Base-by-base conservation (phyloP, 2,797 vertebrate species). In the Semaprochilodus insignis region DNA sequence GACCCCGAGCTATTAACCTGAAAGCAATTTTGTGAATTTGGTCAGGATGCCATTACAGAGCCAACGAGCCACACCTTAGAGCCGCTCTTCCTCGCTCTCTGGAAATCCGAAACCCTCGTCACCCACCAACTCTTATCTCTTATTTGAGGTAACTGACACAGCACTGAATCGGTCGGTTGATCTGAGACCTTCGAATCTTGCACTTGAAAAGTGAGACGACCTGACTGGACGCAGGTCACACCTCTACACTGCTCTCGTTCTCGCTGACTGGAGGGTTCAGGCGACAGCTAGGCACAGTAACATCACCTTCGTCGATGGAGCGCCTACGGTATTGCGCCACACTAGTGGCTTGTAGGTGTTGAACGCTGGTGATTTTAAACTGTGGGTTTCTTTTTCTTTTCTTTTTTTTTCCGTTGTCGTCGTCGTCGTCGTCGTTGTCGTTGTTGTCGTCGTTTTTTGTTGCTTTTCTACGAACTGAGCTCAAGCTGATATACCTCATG, bases 401-500 rank as follows among this genome's bases (percentile, higher is more conserved):
- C 36, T 62, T 71, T 34, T 79, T 70, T 70, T 55, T n/a, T 25
- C 65, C 34, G 59, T 31, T 3, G 31, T 31, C 31, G 31, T 31
- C 31, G 31, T 31, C 31, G 31, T 31, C 31, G 31, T 31, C 3
- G 7, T 63, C 34, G 59, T 31, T 3, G 31, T 31, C 31, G 31
- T 31, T 3, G 31, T 31, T 3, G 31, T 31, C 31, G 31, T 31
- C 3, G 7, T 83, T 86, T 83, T 66, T 40, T 86, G 55, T 15
- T 67, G n/a, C 52, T 83, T 86, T 85, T 71, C 40, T 86, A 84
- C 51, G 72, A 87, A 82, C 75, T 81, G 82, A 89, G 87, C 85
- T 85, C 69, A 86, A 90, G 86, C 76, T 89, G 90, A 87, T 88
- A 90, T 92, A 88, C 90, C 88, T 89, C 92, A 90, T 90, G 90